phyloP scores from a whole-genome alignment of 2,888 invertebrate species.

The Nymphalis c-album region DNA sequence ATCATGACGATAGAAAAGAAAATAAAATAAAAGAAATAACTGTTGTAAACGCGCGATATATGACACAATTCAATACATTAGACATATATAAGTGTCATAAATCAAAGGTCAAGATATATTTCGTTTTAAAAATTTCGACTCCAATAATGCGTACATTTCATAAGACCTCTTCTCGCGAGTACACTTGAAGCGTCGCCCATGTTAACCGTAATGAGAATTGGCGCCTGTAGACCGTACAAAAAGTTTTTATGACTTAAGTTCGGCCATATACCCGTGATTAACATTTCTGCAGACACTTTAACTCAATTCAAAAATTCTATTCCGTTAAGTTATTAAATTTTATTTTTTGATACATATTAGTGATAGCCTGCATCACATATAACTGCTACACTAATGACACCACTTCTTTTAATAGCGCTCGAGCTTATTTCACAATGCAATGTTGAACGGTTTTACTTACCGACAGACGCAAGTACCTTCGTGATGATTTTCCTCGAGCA shows the following conservation, averaged over 20 bases:
- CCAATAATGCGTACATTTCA: constrained; percentile 21
- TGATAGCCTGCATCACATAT: no score
- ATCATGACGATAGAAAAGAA: no score
- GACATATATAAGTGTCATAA: background rate
- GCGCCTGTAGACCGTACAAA: constrained; percentile 16
- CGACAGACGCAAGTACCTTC: no score
- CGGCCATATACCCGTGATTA: constrained; percentile 4
- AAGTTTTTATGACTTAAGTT: constrained; percentile 7
- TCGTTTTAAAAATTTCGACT: constrained; percentile 23
- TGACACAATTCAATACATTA: background rate
- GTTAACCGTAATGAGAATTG: constrained; percentile 22
- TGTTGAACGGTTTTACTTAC: no score
- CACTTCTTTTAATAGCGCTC: no score
- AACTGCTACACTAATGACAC: no score
- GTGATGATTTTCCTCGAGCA: no score
- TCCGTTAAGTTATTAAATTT: background rate
- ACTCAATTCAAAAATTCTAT: constrained; percentile 2
- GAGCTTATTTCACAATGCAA: no score
- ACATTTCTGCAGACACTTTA: constrained; percentile 10
- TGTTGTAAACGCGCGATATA: background rate
- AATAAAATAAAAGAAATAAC: no score
- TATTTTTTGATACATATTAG: no score
- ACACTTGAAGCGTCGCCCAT: constrained; percentile 24
- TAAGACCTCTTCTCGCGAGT: constrained; percentile 22
- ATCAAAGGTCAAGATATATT: constrained; percentile 14